phyloP scores from a whole-genome alignment of 2,888 invertebrate genomes.

The Agonopterix heracliana region DNA sequence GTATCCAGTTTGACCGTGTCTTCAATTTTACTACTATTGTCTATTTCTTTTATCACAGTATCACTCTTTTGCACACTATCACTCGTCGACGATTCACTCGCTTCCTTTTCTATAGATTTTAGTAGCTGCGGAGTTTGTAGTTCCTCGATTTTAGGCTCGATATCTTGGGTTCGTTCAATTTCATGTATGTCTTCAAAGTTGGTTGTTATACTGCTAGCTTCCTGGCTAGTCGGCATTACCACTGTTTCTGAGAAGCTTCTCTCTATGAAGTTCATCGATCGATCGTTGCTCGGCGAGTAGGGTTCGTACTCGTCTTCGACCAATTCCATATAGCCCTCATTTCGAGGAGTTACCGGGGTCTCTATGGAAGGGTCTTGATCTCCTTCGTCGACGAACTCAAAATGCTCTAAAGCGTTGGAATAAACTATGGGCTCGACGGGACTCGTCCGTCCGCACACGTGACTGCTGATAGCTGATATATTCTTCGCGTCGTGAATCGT shows the following conservation, averaged over 20 bases:
- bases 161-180: conserved; percentile 3
- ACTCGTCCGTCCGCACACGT: conserved; percentile 61
- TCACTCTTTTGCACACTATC: conserved; percentile 12
- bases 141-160: conserved; percentile 16
- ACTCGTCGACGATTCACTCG: conserved; percentile 25
- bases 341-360: conserved; percentile 48
- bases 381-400: conserved; percentile 92
- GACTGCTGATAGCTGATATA: conserved; percentile 49
- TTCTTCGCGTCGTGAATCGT: conserved; percentile 59
- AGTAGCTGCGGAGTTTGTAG: conserved; percentile 28
- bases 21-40: conserved; percentile 17
- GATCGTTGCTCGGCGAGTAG: conserved; percentile 57
- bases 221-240: conserved; percentile 37
- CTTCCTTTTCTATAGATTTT: conserved; percentile 31
- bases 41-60: conserved; percentile 11
- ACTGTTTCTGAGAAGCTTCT: conserved; percentile 57
- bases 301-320: conserved; percentile 62
- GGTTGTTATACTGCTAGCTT: conserved; percentile 11
- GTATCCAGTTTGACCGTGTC: conserved; percentile 25
- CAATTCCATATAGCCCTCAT: conserved; percentile 62
- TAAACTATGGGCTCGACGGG: conserved; percentile 43
- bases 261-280: conserved; percentile 77
- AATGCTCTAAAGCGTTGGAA: conserved; percentile 82
- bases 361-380: conserved; percentile 86
- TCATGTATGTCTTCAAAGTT: conserved; percentile 8